Percentiles rank a stretch among this genome's conserved stretches.
phyloP scores from a whole-genome alignment of 2,797 vertebrate species.

The Phrynocephalus forsythii region DNA sequence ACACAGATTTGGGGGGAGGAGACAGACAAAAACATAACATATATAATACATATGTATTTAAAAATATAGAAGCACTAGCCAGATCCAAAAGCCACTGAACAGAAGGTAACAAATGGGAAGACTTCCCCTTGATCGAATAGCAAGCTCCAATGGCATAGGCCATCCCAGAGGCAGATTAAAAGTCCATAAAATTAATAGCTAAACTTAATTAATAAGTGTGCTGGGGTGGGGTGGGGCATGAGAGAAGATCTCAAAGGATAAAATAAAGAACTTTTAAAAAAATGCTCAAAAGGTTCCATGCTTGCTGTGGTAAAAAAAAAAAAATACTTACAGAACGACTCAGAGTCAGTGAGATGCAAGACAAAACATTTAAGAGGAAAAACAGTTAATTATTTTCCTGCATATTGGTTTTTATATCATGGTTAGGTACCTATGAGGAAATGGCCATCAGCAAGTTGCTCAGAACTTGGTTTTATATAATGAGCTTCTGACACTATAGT shows the following conservation, averaged over 20 bases:
- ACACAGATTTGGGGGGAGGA: no score
- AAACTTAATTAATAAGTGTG: not conserved
- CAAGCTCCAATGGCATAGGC: no score
- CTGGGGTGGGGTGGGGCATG: not conserved
- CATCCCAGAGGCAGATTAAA: no score
- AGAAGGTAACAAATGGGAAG: no score
- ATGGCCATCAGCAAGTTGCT: not conserved
- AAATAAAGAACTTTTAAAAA: not conserved
- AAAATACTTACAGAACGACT: not conserved
- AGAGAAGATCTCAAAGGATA: not conserved
- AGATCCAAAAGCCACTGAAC: no score
- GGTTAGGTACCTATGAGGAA: not conserved
- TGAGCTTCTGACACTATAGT: not conserved
- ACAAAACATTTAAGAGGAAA: not conserved
- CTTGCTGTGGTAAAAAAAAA: not conserved
- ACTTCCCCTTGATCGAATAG: no score
- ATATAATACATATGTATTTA: no score
- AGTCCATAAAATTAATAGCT: not conserved
- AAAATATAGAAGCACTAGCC: no score
- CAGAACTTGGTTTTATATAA: not conserved
- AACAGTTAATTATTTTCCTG: not conserved
- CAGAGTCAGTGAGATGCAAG: not conserved
- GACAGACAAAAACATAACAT: no score
- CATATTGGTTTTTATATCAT: constrained; percentile 6
- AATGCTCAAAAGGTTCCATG: not conserved